These are phyloP conservation scores for Microcebus tavaratra DNA, from an alignment of 2,113 vertebrate genomes.

Conservation along the genomic window DNA sequence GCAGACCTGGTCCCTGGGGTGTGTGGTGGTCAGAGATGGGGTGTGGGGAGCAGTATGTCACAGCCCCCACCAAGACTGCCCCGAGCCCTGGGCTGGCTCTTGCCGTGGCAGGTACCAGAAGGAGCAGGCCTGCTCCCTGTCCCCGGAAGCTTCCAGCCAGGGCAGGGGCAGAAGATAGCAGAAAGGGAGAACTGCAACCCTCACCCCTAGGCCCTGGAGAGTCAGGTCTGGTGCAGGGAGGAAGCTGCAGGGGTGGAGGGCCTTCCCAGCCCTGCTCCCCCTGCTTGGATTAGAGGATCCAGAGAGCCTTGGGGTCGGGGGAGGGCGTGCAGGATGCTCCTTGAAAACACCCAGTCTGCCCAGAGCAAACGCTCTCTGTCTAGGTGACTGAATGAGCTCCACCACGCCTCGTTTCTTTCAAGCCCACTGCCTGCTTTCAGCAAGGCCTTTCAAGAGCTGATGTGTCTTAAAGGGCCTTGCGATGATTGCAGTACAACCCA, in stretches of 20 bases:
- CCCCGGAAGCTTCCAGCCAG: neutral
- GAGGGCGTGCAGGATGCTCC: neutral
- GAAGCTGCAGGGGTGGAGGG: neutral
- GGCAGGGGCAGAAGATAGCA: neutral
- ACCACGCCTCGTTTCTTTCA: neutral
- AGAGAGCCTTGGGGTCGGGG: neutral
- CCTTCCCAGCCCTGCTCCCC: neutral
- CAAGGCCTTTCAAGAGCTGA: neutral
- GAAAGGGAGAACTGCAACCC: neutral
- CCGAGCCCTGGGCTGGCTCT: neutral
- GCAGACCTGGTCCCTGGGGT: neutral
- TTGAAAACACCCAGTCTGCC: neutral
- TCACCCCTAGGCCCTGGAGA: neutral
- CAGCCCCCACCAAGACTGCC: neutral
- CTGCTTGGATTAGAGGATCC: neutral
- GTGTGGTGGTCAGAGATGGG: neutral
- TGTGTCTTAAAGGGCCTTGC: neutral
- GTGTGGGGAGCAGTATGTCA: fast-evolving
- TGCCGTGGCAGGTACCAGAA: neutral
- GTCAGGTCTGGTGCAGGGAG: neutral
- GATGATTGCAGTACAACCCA: neutral
- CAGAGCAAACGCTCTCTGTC: neutral
- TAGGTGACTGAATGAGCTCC: neutral
- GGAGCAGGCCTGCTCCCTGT: neutral
- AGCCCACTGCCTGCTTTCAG: neutral